A percentile compares a stretch with the other conserved stretches of the same genome.
Evolutionary conservation across 1,140 invertebrate species (phyloP).

Genomic region (Nixonia krombeini): DNA sequence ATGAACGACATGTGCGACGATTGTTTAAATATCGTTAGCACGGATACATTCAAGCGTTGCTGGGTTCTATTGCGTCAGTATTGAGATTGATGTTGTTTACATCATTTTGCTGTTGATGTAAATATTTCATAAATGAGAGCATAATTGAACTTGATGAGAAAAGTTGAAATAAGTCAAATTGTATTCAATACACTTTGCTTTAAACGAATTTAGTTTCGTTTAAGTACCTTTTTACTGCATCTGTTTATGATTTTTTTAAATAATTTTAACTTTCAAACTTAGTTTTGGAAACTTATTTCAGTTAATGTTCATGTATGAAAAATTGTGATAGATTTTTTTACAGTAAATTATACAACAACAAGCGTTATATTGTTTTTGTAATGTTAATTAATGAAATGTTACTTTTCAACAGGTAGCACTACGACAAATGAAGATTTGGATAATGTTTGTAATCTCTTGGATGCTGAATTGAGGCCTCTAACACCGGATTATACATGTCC

Average conservation of each 20-base stretch:
- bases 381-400: too few species aligned
- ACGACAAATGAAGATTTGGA: slow-evolving; percentile 75
- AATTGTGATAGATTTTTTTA: too few species aligned
- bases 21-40: slow-evolving; percentile 51
- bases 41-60: slow-evolving; percentile 56
- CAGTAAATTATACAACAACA: too few species aligned
- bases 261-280: too few species aligned
- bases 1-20: slow-evolving; percentile 72
- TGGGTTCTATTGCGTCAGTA: slow-evolving; percentile 61
- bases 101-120: neutral
- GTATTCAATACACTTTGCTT: too few species aligned
- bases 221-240: too few species aligned
- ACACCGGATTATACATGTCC: slow-evolving; percentile 83
- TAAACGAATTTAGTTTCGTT: too few species aligned
- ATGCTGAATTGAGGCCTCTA: slow-evolving; percentile 84
- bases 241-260: too few species aligned
- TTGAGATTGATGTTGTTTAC: slow-evolving; percentile 1
- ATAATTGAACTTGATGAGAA: neutral
- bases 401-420: slow-evolving; percentile 56
- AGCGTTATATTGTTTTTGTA: too few species aligned
- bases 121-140: neutral
- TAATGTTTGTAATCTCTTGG: slow-evolving; percentile 81
- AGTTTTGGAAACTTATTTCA: too few species aligned
- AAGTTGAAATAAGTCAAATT: too few species aligned
- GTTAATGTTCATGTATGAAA: too few species aligned